Evolutionary conservation across 2,888 invertebrate genomes (phyloP).

Genomic region (Oligia strigilis): DNA sequence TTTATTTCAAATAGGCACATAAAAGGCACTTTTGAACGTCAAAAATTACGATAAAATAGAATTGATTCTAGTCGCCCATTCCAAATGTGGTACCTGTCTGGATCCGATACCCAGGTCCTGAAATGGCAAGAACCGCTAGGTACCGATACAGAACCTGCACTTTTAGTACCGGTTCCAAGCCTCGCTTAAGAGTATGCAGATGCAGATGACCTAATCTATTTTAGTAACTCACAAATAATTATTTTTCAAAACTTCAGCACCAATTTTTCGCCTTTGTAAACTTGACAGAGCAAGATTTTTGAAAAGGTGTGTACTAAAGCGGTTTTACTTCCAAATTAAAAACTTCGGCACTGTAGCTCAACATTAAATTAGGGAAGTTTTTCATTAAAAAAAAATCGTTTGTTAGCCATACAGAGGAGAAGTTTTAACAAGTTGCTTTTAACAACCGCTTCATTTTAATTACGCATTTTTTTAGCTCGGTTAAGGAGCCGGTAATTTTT

Average conservation of each 20-base stretch:
- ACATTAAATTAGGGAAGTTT: conserved; percentile 23
- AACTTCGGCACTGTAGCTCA: conserved; percentile 17
- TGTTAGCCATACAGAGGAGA: conserved; percentile 1
- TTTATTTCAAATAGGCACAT: too few relatives aligned
- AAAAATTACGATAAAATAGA: too few relatives aligned
- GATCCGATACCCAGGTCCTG: too few relatives aligned
- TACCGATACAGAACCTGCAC: too few relatives aligned
- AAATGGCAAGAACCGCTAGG: too few relatives aligned
- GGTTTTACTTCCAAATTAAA: conserved; percentile 29
- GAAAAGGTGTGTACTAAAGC: not conserved
- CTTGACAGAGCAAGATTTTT: conserved; percentile 1
- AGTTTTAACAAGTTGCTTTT: conserved; percentile 23
- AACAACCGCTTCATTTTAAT: conserved; percentile 1
- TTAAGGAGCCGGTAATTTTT: not conserved
- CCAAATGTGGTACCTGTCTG: too few relatives aligned
- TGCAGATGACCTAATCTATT: not conserved
- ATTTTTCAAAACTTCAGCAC: not conserved
- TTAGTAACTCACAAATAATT: not conserved
- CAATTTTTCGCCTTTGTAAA: not conserved
- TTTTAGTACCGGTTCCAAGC: not conserved
- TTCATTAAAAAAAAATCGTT: conserved; percentile 28
- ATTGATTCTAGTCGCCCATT: too few relatives aligned
- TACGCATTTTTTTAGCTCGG: not conserved
- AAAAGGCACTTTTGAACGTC: too few relatives aligned
- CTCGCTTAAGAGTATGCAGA: not conserved